phyloP scores from a whole-genome alignment of 2,888 invertebrate species.

The Drosophila atripex region DNA sequence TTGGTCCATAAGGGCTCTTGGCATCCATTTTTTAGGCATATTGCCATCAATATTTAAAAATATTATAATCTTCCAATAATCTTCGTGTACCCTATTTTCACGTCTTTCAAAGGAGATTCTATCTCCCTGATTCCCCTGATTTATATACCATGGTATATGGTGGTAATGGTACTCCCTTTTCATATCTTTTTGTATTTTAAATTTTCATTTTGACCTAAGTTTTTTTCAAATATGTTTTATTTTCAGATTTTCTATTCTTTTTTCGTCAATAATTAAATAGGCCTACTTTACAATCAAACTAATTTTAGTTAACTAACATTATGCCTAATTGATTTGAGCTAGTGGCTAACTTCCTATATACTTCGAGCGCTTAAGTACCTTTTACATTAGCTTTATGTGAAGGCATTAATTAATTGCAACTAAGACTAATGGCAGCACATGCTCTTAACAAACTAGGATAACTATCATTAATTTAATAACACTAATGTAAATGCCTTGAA shows the following conservation, averaged over 20 bases:
- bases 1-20: too few species aligned
- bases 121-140: too few species aligned
- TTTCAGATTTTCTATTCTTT: slow-evolving; percentile 4
- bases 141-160: too few species aligned
- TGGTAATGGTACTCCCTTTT: too few species aligned
- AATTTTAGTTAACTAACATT: slow-evolving; percentile 17
- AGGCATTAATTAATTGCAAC: slow-evolving; percentile 37
- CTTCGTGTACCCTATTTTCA: too few species aligned
- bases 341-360: slow-evolving; percentile 51
- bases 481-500: slow-evolving; percentile 54
- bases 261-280: slow-evolving; percentile 15
- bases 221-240: slow-evolving; percentile 24
- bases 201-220: neutral
- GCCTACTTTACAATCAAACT: slow-evolving; percentile 28
- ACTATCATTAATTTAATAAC: slow-evolving; percentile 40
- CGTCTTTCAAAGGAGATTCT: too few species aligned
- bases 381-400: slow-evolving; percentile 37
- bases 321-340: slow-evolving; percentile 33
- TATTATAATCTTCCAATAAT: too few species aligned
- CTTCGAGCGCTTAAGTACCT: slow-evolving; percentile 71
- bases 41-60: too few species aligned
- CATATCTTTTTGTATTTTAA: too few species aligned
- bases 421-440: slow-evolving; percentile 69
- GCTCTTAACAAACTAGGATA: slow-evolving; percentile 38
- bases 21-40: too few species aligned